Evolutionary conservation across 2,113 vertebrate genomes (phyloP).

Genomic region (Mixornis gularis): DNA sequence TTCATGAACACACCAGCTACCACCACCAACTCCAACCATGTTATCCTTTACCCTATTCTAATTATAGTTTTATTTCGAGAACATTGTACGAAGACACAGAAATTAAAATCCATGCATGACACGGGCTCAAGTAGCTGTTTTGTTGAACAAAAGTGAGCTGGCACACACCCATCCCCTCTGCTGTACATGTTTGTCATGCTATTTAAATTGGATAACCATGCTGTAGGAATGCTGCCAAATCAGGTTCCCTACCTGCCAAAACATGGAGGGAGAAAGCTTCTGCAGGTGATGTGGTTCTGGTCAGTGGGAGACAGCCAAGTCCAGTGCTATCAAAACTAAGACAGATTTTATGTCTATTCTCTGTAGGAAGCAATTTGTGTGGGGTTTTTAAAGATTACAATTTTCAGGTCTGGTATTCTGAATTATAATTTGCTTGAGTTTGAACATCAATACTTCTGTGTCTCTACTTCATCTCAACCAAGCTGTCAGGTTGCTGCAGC

Average conservation of each 20-base stretch:
- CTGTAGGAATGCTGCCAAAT: not conserved
- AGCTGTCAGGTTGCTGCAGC: not conserved
- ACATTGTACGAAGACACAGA: not conserved
- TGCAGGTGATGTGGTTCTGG: not conserved
- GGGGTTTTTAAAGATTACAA: accelerated
- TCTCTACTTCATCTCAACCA: not conserved
- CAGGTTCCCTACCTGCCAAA: not conserved
- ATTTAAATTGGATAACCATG: not conserved
- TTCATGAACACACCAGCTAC: accelerated
- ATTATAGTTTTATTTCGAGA: not conserved
- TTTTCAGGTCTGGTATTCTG: not conserved
- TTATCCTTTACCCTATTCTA: not conserved
- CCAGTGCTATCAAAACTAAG: not conserved
- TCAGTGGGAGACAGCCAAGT: not conserved
- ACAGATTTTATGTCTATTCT: not conserved
- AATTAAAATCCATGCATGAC: not conserved
- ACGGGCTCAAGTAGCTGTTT: not conserved
- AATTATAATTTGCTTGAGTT: not conserved
- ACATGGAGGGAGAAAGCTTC: accelerated
- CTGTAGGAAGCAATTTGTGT: not conserved
- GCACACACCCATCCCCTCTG: not conserved
- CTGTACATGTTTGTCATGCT: not conserved
- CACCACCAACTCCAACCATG: not conserved
- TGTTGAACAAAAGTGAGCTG: not conserved
- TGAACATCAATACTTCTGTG: not conserved